phyloP scores from a whole-genome alignment of 2,113 vertebrate genomes.

The Oenanthe oenanthe region DNA sequence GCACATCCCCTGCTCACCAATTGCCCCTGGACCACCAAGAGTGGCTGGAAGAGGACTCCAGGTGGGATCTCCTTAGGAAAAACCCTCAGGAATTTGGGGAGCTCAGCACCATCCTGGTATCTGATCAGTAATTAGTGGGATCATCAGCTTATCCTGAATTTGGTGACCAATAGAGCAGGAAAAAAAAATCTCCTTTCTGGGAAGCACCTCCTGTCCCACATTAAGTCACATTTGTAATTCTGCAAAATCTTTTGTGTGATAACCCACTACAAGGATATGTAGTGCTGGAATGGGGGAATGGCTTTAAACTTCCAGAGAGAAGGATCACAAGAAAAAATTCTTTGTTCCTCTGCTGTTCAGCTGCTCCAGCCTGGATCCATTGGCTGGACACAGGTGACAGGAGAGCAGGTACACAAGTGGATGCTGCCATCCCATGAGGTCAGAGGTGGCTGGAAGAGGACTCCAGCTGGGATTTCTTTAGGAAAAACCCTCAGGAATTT shows the following conservation, averaged over 20 bases:
- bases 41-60: not conserved
- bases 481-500: not conserved
- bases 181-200: not conserved
- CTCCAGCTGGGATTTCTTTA: too few relatives aligned
- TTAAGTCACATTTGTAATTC: not conserved
- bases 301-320: too few relatives aligned
- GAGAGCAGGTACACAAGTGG: rapidly evolving
- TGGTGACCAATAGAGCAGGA: not conserved
- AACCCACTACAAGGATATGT: too few relatives aligned
- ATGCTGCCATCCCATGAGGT: not conserved
- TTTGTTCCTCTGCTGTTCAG: not conserved
- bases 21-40: not conserved
- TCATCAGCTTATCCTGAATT: not conserved
- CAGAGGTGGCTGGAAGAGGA: not conserved
- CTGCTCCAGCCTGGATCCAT: not conserved
- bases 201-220: not conserved
- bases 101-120: not conserved
- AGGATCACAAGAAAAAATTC: not conserved
- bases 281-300: too few relatives aligned
- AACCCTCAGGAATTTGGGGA: not conserved
- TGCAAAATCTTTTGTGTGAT: not conserved
- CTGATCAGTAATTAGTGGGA: not conserved
- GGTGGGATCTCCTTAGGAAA: not conserved
- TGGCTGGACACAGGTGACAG: not conserved
- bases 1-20: not conserved